phyloP scores from a whole-genome alignment of 2,797 vertebrate genomes.

The Mus spretus region DNA sequence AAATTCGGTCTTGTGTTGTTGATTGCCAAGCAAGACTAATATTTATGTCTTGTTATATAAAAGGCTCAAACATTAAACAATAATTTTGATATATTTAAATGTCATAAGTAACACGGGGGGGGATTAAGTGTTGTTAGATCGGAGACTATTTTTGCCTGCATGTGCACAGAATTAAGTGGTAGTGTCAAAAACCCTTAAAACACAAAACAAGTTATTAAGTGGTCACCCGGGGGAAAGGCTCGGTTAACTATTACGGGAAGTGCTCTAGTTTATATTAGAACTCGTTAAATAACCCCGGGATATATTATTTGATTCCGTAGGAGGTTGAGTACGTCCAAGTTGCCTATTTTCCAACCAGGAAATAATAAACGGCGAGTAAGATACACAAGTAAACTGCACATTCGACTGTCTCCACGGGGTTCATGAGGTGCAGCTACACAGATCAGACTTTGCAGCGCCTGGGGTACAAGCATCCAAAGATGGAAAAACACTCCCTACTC shows the following conservation, averaged over 20 bases:
- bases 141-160: background rate
- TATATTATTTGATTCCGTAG: background rate
- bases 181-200: background rate
- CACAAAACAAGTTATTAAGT: background rate
- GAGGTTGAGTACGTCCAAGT: background rate
- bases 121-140: background rate
- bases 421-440: background rate
- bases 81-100: constrained; percentile 26
- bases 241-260: background rate
- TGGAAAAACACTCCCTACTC: background rate
- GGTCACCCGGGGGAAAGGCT: background rate
- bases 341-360: constrained; percentile 36
- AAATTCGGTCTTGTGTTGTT: background rate
- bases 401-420: background rate
- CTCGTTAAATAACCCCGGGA: constrained; percentile 59
- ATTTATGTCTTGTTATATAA: background rate
- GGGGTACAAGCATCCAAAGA: background rate
- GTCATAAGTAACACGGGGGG: background rate
- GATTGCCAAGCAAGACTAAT: background rate
- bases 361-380: constrained; percentile 51
- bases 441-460: background rate
- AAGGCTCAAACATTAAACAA: background rate
- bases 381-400: background rate
- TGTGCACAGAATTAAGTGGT: background rate
- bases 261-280: constrained; percentile 2